phyloP scores from a whole-genome alignment of 1,140 invertebrate genomes.

The fruit fly (Drosophila melanogaster) region DNA sequence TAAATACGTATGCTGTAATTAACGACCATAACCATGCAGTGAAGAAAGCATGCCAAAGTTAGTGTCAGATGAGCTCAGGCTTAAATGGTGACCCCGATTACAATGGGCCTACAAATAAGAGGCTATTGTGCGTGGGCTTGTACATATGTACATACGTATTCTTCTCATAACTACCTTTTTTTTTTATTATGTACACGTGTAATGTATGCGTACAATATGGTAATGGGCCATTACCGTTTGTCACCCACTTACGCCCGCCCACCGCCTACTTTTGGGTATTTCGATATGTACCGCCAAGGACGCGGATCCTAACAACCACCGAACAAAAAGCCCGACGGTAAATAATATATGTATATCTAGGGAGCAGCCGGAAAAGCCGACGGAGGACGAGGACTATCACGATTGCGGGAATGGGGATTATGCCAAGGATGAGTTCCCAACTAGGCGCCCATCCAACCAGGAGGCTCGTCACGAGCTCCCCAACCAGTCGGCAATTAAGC shows the following conservation, averaged over 20 bases:
- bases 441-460: slow-evolving; percentile 61
- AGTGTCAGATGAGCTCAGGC: slow-evolving; percentile 9
- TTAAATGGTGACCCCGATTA: slow-evolving; percentile 42
- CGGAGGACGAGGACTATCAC: slow-evolving; percentile 21
- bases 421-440: slow-evolving; percentile 16
- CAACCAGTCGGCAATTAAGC: slow-evolving; percentile 71
- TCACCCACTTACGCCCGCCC: slow-evolving; percentile 44
- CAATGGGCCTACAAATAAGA: slow-evolving; percentile 31
- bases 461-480: slow-evolving; percentile 48
- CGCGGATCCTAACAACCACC: slow-evolving; percentile 54
- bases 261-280: not conserved
- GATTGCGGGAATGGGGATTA: not conserved
- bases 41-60: slow-evolving; percentile 1
- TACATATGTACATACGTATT: slow-evolving; percentile 2
- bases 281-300: slow-evolving; percentile 56
- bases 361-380: slow-evolving; percentile 40
- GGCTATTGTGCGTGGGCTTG: slow-evolving; percentile 10
- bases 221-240: slow-evolving; percentile 54
- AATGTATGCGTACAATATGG: slow-evolving; percentile 55
- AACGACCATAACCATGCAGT: not conserved
- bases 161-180: slow-evolving; percentile 25
- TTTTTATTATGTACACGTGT: slow-evolving; percentile 54
- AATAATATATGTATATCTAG: slow-evolving; percentile 29
- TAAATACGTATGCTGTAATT: slow-evolving; percentile 22
- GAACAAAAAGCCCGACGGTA: slow-evolving; percentile 57